Percentiles rank a stretch among this genome's conserved stretches.
Conservation (phyloP, 1,140 invertebrate species). For the Sycophila sp. region DNA sequence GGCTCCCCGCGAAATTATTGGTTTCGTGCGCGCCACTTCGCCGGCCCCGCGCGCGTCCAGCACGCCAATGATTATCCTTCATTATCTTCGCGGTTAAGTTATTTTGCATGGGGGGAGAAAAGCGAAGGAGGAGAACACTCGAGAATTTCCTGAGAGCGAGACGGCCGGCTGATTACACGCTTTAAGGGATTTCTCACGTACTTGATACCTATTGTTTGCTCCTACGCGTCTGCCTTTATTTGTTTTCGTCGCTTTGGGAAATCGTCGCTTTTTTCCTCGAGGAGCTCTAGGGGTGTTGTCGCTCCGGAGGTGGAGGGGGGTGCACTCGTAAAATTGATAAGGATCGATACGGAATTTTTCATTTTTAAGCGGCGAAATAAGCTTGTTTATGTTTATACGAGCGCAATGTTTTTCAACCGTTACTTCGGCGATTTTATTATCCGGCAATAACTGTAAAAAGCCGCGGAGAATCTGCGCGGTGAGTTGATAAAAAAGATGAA, state of each 20-base stretch:
- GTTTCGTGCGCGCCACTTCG: slow-evolving; percentile 1
- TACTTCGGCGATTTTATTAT: not conserved
- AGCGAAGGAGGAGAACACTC: not conserved
- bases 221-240: not conserved
- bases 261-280: not conserved
- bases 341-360: not conserved
- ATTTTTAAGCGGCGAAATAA: not conserved
- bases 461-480: slow-evolving; percentile 1
- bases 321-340: slow-evolving; percentile 2
- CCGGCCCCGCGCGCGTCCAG: not conserved
- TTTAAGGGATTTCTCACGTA: slow-evolving; percentile 17
- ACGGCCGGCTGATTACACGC: not conserved
- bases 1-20: slow-evolving; percentile 23
- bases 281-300: not conserved
- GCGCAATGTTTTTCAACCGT: not conserved
- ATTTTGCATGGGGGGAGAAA: not conserved
- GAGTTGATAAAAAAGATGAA: slow-evolving; percentile 8
- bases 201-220: slow-evolving; percentile 13
- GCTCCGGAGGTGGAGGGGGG: not conserved
- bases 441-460: not conserved
- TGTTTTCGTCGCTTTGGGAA: not conserved
- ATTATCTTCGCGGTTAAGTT: slow-evolving; percentile 30
- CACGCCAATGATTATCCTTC: slow-evolving; percentile 21
- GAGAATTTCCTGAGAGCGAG: not conserved
- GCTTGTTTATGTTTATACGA: not conserved